phyloP scores from a whole-genome alignment of 1,140 invertebrate species.

The Cyclargus thomasi region DNA sequence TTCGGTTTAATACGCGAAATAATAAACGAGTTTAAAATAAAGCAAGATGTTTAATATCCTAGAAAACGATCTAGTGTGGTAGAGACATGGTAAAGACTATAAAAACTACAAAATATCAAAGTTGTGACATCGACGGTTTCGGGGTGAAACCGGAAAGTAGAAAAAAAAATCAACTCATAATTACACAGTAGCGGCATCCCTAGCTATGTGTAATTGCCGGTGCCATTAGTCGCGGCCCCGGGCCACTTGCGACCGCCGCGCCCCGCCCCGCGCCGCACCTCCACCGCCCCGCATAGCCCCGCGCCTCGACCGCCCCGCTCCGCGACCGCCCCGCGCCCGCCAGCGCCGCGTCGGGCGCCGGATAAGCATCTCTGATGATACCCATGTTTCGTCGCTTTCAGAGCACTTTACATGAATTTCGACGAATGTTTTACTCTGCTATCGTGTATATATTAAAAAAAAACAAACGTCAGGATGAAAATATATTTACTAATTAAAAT shows the following conservation, averaged over 20 bases:
- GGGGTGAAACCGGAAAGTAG: background rate
- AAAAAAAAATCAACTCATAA: background rate
- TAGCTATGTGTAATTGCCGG: conserved; percentile 36
- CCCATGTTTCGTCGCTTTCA: conserved; percentile 32
- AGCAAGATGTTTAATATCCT: too few species aligned
- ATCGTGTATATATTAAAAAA: background rate
- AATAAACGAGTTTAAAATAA: too few species aligned
- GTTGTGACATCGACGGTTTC: too few species aligned
- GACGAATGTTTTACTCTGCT: conserved; percentile 4
- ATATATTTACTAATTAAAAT: too few species aligned
- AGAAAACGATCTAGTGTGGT: too few species aligned
- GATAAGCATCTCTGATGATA: conserved; percentile 40
- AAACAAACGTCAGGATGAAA: too few species aligned
- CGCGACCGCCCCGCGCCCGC: conserved; percentile 21
- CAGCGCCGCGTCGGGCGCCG: conserved; percentile 8
- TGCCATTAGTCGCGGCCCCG: conserved; percentile 41
- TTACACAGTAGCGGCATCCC: conserved; percentile 10
- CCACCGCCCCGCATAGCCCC: too few species aligned
- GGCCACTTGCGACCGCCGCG: conserved; percentile 28
- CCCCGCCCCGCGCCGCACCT: too few species aligned
- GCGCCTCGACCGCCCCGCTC: too few species aligned
- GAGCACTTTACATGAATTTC: conserved; percentile 8
- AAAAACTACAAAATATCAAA: too few species aligned
- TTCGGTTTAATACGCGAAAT: too few species aligned
- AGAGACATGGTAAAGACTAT: too few species aligned